phyloP scores from a whole-genome alignment of 2,797 vertebrate species.

The Lutjanus argentimaculatus region DNA sequence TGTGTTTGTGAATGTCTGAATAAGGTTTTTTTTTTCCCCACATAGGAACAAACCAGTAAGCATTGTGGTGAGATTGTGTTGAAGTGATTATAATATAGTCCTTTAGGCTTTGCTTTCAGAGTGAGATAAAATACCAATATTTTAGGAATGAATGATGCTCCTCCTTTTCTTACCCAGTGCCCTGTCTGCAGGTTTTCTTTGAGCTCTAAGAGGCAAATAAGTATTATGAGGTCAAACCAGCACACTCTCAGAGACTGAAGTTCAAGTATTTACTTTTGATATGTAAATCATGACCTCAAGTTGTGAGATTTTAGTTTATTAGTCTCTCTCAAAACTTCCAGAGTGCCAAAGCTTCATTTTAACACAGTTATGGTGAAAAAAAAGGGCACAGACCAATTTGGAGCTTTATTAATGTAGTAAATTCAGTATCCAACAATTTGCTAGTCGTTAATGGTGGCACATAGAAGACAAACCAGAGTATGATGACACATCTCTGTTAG shows the following conservation, averaged over 20 bases:
- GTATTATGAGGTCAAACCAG: constrained; percentile 56
- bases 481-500: constrained; percentile 3
- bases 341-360: neutral
- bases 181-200: constrained; percentile 46
- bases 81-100: constrained; percentile 79
- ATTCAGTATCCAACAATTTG: neutral
- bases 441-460: constrained; percentile 1
- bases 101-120: constrained; percentile 67
- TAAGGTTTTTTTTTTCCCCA: constrained; percentile 42
- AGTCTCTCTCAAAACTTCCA: constrained; percentile 26
- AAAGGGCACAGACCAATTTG: neutral
- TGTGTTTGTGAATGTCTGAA: constrained; percentile 77
- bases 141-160: constrained; percentile 68
- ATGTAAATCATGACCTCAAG: constrained; percentile 52
- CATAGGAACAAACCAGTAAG: constrained; percentile 65
- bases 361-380: neutral
- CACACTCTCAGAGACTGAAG: constrained; percentile 41
- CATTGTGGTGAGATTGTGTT: constrained; percentile 73
- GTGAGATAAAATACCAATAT: constrained; percentile 79
- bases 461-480: constrained; percentile 6
- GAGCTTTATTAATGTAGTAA: constrained; percentile 20
- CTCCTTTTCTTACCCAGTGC: constrained; percentile 39
- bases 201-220: constrained; percentile 43
- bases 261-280: constrained; percentile 57
- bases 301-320: constrained; percentile 37